These are phyloP conservation scores for Tachysurus vachellii DNA, from an alignment of 2,113 vertebrate species.

Conservation along the genomic window DNA sequence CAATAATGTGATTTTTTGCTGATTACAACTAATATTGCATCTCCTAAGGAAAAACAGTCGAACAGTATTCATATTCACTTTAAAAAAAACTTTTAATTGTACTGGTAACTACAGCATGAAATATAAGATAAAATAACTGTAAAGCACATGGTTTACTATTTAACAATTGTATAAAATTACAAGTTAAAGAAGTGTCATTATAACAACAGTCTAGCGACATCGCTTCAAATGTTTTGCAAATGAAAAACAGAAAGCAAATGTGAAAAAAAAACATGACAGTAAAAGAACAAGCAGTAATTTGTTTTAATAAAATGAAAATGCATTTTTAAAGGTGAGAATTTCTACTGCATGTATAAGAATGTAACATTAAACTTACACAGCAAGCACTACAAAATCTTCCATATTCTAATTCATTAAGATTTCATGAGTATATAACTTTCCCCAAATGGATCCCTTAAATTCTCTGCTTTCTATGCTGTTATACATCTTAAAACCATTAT, in stretches of 20 bases:
- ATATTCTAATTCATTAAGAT: not conserved
- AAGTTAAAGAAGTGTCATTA: not conserved
- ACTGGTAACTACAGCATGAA: not conserved
- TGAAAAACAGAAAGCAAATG: conserved; percentile 17
- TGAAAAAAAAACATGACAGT: not conserved
- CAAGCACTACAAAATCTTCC: not conserved
- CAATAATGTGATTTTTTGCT: not conserved
- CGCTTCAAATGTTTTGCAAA: not conserved
- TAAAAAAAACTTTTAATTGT: not conserved
- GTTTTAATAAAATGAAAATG: conserved; percentile 4
- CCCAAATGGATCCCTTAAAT: not conserved
- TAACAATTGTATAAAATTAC: not conserved
- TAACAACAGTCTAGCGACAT: not conserved
- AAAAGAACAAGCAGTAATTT: not conserved
- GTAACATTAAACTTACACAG: not conserved
- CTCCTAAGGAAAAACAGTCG: not conserved
- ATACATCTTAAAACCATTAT: not conserved
- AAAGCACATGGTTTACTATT: not conserved
- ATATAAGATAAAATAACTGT: not conserved
- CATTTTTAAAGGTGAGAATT: not conserved
- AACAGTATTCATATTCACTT: not conserved
- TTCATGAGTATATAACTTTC: not conserved
- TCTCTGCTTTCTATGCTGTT: not conserved
- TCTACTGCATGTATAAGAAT: not conserved
- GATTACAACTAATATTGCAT: not conserved